phyloP scores from a whole-genome alignment of 30 jellyfish, hydroid and myxozoan species.

The Nemopilema nomurai region DNA sequence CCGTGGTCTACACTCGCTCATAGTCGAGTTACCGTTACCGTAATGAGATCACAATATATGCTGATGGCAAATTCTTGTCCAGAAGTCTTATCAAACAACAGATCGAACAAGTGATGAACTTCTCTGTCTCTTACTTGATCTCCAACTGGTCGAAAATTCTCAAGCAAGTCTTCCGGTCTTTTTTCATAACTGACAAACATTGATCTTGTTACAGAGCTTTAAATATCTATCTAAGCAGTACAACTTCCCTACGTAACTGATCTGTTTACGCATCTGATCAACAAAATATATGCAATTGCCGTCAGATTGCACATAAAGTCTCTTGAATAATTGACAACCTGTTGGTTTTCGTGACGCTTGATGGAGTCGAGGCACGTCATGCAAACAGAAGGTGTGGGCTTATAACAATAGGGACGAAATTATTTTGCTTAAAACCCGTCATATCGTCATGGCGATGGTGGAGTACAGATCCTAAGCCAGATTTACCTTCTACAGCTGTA shows the following conservation, averaged over 20 bases:
- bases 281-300: not conserved
- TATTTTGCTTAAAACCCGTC: not conserved
- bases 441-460: not conserved
- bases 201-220: too few species aligned
- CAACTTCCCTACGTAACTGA: not conserved
- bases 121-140: too few species aligned
- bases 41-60: not conserved
- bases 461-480: not conserved
- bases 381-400: not conserved
- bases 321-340: not conserved
- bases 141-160: too few species aligned
- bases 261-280: not conserved
- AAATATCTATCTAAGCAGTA: too few species aligned
- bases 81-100: too few species aligned
- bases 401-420: not conserved
- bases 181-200: too few species aligned
- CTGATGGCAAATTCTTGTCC: too few species aligned
- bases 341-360: not conserved
- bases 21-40: not conserved
- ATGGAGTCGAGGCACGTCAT: not conserved
- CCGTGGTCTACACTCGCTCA: not conserved
- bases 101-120: too few species aligned
- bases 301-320: not conserved
- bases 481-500: too few species aligned
- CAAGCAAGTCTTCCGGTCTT: too few species aligned